A percentile compares a stretch with the other conserved stretches of the same genome.
These are phyloP conservation scores for Drosophila vallismaia DNA, from an alignment of 2,888 invertebrate genomes.

Conservation along the genomic window DNA sequence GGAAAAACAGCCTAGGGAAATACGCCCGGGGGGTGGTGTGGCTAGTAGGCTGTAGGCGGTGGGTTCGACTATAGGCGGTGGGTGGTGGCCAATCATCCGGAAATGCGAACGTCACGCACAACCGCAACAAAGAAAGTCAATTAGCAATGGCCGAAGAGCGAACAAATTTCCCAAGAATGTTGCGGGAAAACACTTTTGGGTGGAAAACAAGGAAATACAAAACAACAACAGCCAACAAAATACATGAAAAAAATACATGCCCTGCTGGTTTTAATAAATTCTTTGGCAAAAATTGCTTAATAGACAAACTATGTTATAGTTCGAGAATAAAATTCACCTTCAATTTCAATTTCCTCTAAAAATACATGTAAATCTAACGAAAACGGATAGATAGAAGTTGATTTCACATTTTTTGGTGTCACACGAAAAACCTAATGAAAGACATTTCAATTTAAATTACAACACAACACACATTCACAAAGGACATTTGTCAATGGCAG, in stretches of 20 bases:
- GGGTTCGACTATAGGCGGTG: no score
- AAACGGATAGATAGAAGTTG: no score
- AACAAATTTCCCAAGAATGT: slow-evolving; percentile 15
- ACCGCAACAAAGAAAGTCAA: slow-evolving; percentile 56
- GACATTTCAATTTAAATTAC: slow-evolving; percentile 75
- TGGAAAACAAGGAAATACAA: background rate
- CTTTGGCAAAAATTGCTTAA: background rate
- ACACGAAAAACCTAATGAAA: slow-evolving; percentile 43
- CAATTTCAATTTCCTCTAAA: background rate
- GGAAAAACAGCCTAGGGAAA: slow-evolving; percentile 2
- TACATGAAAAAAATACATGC: slow-evolving; percentile 18
- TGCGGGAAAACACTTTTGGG: slow-evolving; percentile 8
- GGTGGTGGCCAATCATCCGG: slow-evolving; percentile 36
- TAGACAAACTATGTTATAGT: background rate
- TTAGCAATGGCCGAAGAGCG: slow-evolving; percentile 34
- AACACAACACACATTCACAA: slow-evolving; percentile 6
- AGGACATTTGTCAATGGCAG: slow-evolving; percentile 57
- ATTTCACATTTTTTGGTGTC: background rate
- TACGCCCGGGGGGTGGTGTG: no score
- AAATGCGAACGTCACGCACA: slow-evolving; percentile 45
- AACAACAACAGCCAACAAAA: background rate
- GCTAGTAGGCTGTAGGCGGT: background rate
- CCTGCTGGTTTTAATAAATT: slow-evolving; percentile 33
- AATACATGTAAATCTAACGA: background rate
- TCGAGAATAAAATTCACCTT: background rate